Percentiles rank a stretch among this genome's conserved stretches.
Conservation (phyloP, 2,888 invertebrate species). For the Drosophila aldrichi region DNA sequence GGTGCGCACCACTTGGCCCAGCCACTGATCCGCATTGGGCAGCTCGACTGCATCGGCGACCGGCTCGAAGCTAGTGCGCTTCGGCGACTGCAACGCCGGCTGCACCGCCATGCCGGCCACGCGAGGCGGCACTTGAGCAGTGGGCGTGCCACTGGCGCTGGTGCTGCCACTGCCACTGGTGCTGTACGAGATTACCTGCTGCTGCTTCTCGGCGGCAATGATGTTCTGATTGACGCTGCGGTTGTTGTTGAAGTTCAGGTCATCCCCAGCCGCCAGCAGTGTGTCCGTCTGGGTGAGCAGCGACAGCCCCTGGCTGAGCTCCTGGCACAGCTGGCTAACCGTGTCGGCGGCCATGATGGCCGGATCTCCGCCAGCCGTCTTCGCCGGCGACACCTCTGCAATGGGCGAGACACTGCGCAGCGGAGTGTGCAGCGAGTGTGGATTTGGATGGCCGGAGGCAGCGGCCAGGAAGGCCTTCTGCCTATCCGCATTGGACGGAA, state of each 20-base stretch:
- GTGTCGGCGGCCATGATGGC: conserved; percentile 85
- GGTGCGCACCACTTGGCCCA: conserved; percentile 89
- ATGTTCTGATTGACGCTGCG: conserved; percentile 87
- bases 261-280: conserved; percentile 82
- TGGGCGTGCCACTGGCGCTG: conserved; percentile 71
- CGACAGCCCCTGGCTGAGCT: conserved; percentile 89
- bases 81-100: conserved; percentile 82
- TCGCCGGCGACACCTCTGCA: conserved; percentile 90
- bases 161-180: conserved; percentile 40
- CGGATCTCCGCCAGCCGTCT: conserved; percentile 77
- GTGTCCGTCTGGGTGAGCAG: conserved; percentile 88
- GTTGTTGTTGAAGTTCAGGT: conserved; percentile 87
- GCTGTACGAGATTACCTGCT: conserved; percentile 66
- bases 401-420: conserved; percentile 90
- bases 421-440: conserved; percentile 74
- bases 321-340: conserved; percentile 91
- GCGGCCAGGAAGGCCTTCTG: conserved; percentile 86
- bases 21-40: conserved; percentile 94
- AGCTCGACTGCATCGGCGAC: conserved; percentile 85
- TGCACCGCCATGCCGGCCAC: conserved; percentile 84
- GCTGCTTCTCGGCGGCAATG: conserved; percentile 81
- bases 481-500: conserved; percentile 97
- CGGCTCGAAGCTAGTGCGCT: conserved; percentile 56
- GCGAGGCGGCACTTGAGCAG: conserved; percentile 87
- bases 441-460: conserved; percentile 74